Evolutionary conservation across 1,140 invertebrate genomes (phyloP).

Genomic region (Hylaeus anthracinus): DNA sequence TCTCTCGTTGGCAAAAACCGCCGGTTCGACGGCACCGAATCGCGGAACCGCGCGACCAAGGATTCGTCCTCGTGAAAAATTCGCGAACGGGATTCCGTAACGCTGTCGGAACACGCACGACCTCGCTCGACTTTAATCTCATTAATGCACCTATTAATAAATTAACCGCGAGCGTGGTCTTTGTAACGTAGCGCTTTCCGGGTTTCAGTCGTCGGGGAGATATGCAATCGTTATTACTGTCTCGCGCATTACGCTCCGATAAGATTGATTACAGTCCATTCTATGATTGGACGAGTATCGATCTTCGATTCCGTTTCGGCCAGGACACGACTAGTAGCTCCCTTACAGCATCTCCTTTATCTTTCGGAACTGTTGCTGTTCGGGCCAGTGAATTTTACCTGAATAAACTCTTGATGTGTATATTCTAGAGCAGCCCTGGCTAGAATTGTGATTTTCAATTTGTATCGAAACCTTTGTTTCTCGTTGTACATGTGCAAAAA

Average conservation of each 20-base stretch:
- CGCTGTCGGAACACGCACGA: not conserved
- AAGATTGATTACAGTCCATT: constrained; percentile 43
- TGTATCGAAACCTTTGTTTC: too few species aligned
- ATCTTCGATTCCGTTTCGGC: not conserved
- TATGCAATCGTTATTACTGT: constrained; percentile 24
- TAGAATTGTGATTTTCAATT: too few species aligned
- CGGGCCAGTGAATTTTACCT: too few species aligned
- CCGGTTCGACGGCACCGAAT: not conserved
- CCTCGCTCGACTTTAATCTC: constrained; percentile 31
- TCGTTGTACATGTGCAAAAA: too few species aligned
- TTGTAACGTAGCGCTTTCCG: constrained; percentile 28
- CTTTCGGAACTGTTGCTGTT: too few species aligned
- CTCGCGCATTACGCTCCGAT: constrained; percentile 14
- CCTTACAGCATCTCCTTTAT: too few species aligned
- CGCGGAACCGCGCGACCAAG: too few species aligned
- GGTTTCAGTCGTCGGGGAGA: constrained; percentile 3
- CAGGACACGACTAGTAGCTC: not conserved
- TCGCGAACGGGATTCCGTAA: constrained; percentile 1
- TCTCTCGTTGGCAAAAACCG: not conserved
- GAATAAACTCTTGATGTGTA: too few species aligned
- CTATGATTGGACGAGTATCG: not conserved
- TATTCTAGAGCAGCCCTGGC: too few species aligned
- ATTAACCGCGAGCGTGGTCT: constrained; percentile 37
- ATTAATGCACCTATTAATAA: constrained; percentile 49
- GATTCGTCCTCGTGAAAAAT: not conserved